Conservation (phyloP, 1,140 invertebrate genomes). For the Zaprionus capensis region DNA sequence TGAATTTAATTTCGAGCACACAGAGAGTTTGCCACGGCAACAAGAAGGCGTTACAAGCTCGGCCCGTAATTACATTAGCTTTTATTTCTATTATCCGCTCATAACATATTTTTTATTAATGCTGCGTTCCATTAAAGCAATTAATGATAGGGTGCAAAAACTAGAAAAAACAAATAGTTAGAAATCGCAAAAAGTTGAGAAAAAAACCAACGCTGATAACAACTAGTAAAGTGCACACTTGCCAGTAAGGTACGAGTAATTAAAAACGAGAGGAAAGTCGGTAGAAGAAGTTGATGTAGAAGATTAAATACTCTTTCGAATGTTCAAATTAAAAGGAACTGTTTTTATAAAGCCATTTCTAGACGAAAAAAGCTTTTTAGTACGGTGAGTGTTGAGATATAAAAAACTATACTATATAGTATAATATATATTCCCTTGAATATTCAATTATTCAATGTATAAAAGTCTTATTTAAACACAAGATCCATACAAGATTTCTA, state of each 20-base stretch:
- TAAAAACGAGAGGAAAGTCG: constrained; percentile 46
- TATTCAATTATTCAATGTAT: no score
- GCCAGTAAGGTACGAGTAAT: constrained; percentile 52
- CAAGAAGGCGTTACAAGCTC: constrained; percentile 57
- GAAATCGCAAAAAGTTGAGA: background rate
- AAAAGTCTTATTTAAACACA: no score
- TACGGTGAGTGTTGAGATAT: no score
- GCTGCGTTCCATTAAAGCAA: constrained; percentile 65
- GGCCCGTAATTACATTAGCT: constrained; percentile 73
- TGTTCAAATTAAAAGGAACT: background rate
- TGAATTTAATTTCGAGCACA: constrained; percentile 61
- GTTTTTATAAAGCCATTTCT: background rate
- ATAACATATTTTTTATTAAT: constrained; percentile 77
- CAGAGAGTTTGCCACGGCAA: constrained; percentile 29
- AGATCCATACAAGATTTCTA: no score
- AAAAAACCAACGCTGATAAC: background rate
- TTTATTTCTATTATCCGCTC: constrained; percentile 76
- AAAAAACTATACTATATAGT: no score
- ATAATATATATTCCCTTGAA: no score
- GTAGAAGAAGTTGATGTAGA: background rate
- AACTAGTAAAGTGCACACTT: constrained; percentile 21
- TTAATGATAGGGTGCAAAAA: constrained; percentile 47
- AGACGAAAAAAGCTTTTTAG: no score
- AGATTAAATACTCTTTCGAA: constrained; percentile 4
- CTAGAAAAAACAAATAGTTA: background rate